phyloP scores from a whole-genome alignment of 1,140 invertebrate genomes.

The Danaus plexippus region DNA sequence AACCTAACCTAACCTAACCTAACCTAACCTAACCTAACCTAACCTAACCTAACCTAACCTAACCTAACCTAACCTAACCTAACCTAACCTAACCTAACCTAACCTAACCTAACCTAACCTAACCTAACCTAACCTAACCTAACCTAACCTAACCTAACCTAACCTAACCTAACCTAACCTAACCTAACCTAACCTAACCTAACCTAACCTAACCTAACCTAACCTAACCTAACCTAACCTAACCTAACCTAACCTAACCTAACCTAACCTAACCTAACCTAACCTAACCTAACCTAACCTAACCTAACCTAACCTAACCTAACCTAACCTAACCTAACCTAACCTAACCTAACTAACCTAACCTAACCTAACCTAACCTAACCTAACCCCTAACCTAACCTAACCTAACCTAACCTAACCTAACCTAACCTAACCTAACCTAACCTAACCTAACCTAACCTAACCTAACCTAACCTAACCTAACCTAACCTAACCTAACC shows the following conservation, averaged over 20 bases:
- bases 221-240: constrained; percentile 21
- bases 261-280: too few relatives aligned
- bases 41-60: too few relatives aligned
- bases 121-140: too few relatives aligned
- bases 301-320: constrained; percentile 22
- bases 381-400: constrained; percentile 22
- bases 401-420: constrained; percentile 19
- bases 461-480: constrained; percentile 16
- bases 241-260: too few relatives aligned
- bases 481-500: constrained; percentile 12
- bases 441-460: constrained; percentile 20
- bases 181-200: too few relatives aligned
- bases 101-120: too few relatives aligned
- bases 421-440: constrained; percentile 18
- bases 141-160: constrained; percentile 19
- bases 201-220: constrained; percentile 22
- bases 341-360: constrained; percentile 25
- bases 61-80: too few relatives aligned
- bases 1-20: too few relatives aligned
- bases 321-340: constrained; percentile 27
- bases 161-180: constrained; percentile 10
- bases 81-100: too few relatives aligned
- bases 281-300: constrained; percentile 19
- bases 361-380: constrained; percentile 27
- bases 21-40: too few relatives aligned